Percentiles rank a stretch among this genome's conserved stretches.
These are phyloP conservation scores for Metridium senile DNA, from an alignment of 92 coral and sea anemone genomes.

Conservation along the genomic window DNA sequence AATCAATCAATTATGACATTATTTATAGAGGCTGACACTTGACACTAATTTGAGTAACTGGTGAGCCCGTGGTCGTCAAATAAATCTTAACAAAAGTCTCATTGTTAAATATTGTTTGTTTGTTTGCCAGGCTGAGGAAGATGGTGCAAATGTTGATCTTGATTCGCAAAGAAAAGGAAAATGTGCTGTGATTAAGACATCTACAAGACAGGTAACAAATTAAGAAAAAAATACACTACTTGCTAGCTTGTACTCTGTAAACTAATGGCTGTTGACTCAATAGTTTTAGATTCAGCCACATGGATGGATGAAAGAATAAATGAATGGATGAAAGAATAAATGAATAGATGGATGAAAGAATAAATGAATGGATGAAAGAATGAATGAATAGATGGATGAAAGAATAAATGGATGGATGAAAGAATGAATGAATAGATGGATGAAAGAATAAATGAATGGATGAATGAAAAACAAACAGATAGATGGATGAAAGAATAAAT, in stretches of 20 bases:
- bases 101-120: too few relatives aligned
- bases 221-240: not conserved
- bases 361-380: not conserved
- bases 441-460: not conserved
- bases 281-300: too few relatives aligned
- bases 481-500: not conserved
- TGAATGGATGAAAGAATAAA: not conserved
- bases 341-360: not conserved
- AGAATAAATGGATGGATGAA: not conserved
- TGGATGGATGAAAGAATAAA: not conserved
- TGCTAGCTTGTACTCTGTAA: not conserved
- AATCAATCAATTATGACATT: too few relatives aligned
- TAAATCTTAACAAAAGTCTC: too few relatives aligned
- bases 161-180: slow-evolving; percentile 99
- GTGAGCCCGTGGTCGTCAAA: too few relatives aligned
- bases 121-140: slow-evolving; percentile 88
- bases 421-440: not conserved
- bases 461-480: not conserved
- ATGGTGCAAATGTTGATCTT: slow-evolving; percentile 98
- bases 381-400: not conserved
- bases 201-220: slow-evolving; percentile 92
- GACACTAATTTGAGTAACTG: too few relatives aligned
- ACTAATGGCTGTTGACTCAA: not conserved
- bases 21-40: too few relatives aligned
- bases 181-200: slow-evolving; percentile 98